Evolutionary conservation across 2,797 vertebrate species (phyloP), one percentile per base, ranked within the genome.

Genomic region (Pseudomugil tenellus): DNA sequence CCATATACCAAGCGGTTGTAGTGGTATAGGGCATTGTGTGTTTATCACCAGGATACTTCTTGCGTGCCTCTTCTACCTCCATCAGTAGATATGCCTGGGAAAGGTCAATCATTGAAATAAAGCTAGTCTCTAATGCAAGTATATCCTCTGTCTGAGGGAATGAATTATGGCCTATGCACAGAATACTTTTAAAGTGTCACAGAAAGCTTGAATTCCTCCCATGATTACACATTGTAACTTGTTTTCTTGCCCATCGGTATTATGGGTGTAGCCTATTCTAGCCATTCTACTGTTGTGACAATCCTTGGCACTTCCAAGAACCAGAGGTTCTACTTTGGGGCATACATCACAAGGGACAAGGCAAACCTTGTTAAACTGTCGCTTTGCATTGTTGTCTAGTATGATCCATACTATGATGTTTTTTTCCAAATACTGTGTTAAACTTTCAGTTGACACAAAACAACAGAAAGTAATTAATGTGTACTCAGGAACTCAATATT

Each of bases 11-110:
- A 14, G 11, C 37, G 14, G 37, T 16, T 39, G 13, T 35, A 35
- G 3, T 35, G 35, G 13, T 39, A 39, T 39, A 16, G 14, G 2
- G 3, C 37, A 16, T 39, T 17, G 4, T 39, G 14, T 39, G 37
- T 39, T 39, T 39, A 17, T 39, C 14, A 39, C 37, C 37, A 39
- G 14, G n/a, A 17, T 39, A 16, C 37, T 6, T 39, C 14, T 14
- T 16, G 14, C 3, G 17, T 39, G 4, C 3, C 14, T 39, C 5
- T 13, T 37, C 4, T 34, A 34, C 32, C 23, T 61, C n/a, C 31
- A 51, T 48, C 58, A 48, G 28, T 3, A 61, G 59, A 61, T 49
- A 49, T n/a, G 43, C n/a, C n/a, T 62, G 46, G 31, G 48, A 13
- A 26, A 52, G 48, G 3, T 53, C 1, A 16, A 53, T 53, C 49